Base-by-base conservation (phyloP, 2,113 vertebrate genomes). In the Mobula birostris region DNA sequence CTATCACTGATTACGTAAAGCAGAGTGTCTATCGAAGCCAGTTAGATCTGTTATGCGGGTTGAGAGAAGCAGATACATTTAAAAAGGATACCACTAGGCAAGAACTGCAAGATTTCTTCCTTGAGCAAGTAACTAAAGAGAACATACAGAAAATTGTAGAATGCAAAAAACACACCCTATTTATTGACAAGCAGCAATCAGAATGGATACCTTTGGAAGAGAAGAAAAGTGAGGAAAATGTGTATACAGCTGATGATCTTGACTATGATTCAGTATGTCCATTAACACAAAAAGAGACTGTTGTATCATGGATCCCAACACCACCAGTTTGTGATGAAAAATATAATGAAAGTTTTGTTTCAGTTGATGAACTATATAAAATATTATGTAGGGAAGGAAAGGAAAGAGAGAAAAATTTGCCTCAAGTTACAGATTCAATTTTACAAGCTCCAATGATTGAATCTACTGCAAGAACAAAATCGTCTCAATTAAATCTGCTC, bases 1-100 rank as follows among this genome's bases (percentile, higher is more conserved):
- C 91, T 6, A 93, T 93, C 70, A 72, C 91, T 48, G 90, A 93
- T 40, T 93, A 93, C 48, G 91, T 93, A 29, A 93, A 93, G 91
- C 24, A 27, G 6, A 74, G 91, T 93, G 72, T 93, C 27, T 74
- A 72, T 48, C 36, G 24, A 36, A 93, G 32, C 72, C 91, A 93
- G 15, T 93, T 93, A 48, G 36, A 93, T 24, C 91, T 56, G 91
- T 48, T 93, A 56, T 74, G 91, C 40, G 68, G 68, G 24, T 56
- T 9, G 15, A 21, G 48, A 74, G 91, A 74, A 29, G 70, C 8
- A 21, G 70, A 93, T 48, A n/a, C 48, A 40, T 74, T 93, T 74
- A 93, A 93, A 56, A 93, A 93, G 6, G 91, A 93, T 74, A 93
- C 36, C 2, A 93, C 91, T 9, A 93, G 91, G 24, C 91, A 19